Conservation (phyloP, 2,888 invertebrate species). For the Tenthredo notha region DNA sequence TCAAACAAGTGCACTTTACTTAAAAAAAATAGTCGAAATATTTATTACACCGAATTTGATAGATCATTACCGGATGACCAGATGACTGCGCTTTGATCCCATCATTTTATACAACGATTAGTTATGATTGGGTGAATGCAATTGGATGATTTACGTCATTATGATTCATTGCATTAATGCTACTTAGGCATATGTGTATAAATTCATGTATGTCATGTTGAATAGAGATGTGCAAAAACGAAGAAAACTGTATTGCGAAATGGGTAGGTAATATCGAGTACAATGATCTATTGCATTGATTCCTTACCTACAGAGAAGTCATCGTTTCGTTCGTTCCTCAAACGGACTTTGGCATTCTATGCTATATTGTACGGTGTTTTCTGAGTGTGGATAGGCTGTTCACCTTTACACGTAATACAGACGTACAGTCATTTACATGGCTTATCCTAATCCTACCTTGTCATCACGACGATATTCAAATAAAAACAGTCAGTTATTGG, state of each 20-base stretch:
- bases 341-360: background rate
- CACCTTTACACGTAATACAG: background rate
- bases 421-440: background rate
- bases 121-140: background rate
- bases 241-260: background rate
- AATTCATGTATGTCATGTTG: too few species aligned
- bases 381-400: background rate
- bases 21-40: background rate
- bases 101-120: background rate
- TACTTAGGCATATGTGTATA: background rate
- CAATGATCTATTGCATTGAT: background rate
- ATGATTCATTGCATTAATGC: background rate
- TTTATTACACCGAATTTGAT: too few species aligned
- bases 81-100: background rate
- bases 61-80: too few species aligned
- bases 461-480: conserved; percentile 21
- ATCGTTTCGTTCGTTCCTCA: background rate
- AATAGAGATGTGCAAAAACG: background rate
- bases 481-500: conserved; percentile 28
- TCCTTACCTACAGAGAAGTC: background rate
- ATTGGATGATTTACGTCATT: background rate
- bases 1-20: background rate
- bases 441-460: background rate
- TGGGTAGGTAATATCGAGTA: background rate
- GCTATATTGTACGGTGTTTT: background rate